phyloP scores from a whole-genome alignment of 2,888 invertebrate genomes.

The Tachystola acroxantha region DNA sequence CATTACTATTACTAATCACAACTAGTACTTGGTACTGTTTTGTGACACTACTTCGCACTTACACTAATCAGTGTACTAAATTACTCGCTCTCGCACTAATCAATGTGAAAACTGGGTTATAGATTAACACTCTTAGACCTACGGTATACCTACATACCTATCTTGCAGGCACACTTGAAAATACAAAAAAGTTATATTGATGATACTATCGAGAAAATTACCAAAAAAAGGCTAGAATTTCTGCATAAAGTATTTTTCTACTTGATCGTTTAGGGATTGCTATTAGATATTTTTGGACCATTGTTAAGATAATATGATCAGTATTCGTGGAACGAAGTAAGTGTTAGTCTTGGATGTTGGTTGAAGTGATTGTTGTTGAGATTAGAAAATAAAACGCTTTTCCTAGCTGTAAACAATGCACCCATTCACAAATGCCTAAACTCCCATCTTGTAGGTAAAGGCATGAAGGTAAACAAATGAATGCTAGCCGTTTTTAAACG shows the following conservation, averaged over 20 bases:
- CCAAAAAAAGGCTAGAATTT: constrained; percentile 54
- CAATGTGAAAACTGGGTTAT: too few relatives aligned
- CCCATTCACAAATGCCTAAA: constrained; percentile 28
- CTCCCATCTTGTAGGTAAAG: too few relatives aligned
- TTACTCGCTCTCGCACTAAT: too few relatives aligned
- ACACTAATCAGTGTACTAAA: too few relatives aligned
- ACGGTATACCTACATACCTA: constrained; percentile 30
- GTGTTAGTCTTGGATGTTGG: constrained; percentile 62
- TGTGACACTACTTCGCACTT: too few relatives aligned
- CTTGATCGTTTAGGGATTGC: constrained; percentile 71
- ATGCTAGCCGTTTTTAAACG: too few relatives aligned
- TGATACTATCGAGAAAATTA: constrained; percentile 33
- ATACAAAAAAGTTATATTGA: constrained; percentile 22
- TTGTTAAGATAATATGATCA: constrained; percentile 73
- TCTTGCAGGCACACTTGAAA: constrained; percentile 32
- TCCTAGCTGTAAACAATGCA: constrained; percentile 54
- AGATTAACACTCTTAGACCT: constrained; percentile 71
- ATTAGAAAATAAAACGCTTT: constrained; percentile 49
- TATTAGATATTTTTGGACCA: constrained; percentile 78
- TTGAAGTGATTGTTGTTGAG: constrained; percentile 49
- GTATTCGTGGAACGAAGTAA: constrained; percentile 58
- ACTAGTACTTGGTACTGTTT: too few relatives aligned
- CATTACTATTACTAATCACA: too few relatives aligned
- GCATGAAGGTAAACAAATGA: too few relatives aligned
- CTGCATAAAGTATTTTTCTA: constrained; percentile 75